Conservation (phyloP, 1,140 invertebrate species). For the Drosophila tristis region DNA sequence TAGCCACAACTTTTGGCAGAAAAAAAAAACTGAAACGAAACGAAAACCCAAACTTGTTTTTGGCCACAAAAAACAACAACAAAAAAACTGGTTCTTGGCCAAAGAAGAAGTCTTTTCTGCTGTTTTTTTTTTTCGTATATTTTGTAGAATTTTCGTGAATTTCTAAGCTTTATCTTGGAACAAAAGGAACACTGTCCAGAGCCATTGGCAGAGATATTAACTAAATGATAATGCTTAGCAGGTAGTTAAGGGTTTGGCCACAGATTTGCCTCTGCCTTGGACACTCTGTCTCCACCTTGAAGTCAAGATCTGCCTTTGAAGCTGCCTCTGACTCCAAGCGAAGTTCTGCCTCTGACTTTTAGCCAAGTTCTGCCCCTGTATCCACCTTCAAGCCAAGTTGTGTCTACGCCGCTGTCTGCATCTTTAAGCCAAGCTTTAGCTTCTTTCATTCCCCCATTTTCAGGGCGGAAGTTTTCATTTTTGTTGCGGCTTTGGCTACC, state of each 20-base stretch:
- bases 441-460: slow-evolving; percentile 3
- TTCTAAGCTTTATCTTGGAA: slow-evolving; percentile 61
- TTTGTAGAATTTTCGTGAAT: slow-evolving; percentile 56
- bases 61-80: slow-evolving; percentile 52
- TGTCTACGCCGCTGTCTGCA: neutral
- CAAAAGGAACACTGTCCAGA: slow-evolving; percentile 54
- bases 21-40: slow-evolving; percentile 9
- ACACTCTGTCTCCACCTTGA: neutral
- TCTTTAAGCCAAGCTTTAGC: neutral
- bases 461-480: slow-evolving; percentile 53
- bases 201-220: slow-evolving; percentile 51
- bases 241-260: slow-evolving; percentile 33
- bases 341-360: neutral
- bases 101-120: slow-evolving; percentile 37
- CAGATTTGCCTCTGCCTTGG: slow-evolving; percentile 17
- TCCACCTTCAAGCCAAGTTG: slow-evolving; percentile 1
- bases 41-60: slow-evolving; percentile 59
- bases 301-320: neutral
- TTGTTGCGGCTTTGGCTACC: slow-evolving; percentile 16
- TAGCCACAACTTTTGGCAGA: slow-evolving; percentile 74
- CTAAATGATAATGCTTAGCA: slow-evolving; percentile 59
- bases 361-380: slow-evolving; percentile 5
- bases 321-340: neutral
- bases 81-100: slow-evolving; percentile 44
- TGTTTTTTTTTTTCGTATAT: slow-evolving; percentile 38